phyloP scores from a whole-genome alignment of 64 coral and sea anemone species.

The Pocillopora verrucosa region DNA sequence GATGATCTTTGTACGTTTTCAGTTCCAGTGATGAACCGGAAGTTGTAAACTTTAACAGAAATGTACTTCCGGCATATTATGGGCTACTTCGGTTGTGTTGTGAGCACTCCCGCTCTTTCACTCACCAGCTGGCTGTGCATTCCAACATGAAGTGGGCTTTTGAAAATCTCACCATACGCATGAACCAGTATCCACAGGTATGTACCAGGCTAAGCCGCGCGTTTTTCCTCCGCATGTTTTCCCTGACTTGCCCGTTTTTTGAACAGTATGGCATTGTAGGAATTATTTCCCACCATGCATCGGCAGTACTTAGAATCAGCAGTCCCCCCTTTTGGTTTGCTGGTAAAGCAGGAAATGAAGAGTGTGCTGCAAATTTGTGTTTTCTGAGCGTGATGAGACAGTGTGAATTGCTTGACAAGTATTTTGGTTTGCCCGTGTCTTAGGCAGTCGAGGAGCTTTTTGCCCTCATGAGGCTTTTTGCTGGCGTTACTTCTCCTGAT shows the following conservation, averaged over 20 bases:
- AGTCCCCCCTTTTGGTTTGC: neutral
- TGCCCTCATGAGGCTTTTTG: constrained; percentile 83
- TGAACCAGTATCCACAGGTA: constrained; percentile 99
- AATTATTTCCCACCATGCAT: too few species aligned
- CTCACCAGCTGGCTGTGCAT: constrained; percentile 80
- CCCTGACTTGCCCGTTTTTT: too few species aligned
- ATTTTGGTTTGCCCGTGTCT: neutral
- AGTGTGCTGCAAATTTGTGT: neutral
- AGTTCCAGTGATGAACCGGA: constrained; percentile 97
- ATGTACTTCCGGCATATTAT: constrained; percentile 94
- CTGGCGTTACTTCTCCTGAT: constrained; percentile 71
- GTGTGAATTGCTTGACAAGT: constrained; percentile 24
- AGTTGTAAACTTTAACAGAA: constrained; percentile 94
- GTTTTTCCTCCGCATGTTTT: too few species aligned
- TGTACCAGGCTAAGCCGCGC: too few species aligned
- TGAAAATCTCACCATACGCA: constrained; percentile 87
- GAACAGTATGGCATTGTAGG: too few species aligned
- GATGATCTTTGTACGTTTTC: neutral
- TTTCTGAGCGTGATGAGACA: constrained; percentile 6
- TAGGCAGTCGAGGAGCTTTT: constrained; percentile 97
- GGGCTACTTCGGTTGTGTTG: constrained; percentile 91
- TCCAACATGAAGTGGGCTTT: constrained; percentile 99
- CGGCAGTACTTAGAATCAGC: too few species aligned
- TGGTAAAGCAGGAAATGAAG: neutral
- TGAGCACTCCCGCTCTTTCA: constrained; percentile 88